Conservation (phyloP, 1,140 invertebrate genomes). For the Vanessa atalanta region DNA sequence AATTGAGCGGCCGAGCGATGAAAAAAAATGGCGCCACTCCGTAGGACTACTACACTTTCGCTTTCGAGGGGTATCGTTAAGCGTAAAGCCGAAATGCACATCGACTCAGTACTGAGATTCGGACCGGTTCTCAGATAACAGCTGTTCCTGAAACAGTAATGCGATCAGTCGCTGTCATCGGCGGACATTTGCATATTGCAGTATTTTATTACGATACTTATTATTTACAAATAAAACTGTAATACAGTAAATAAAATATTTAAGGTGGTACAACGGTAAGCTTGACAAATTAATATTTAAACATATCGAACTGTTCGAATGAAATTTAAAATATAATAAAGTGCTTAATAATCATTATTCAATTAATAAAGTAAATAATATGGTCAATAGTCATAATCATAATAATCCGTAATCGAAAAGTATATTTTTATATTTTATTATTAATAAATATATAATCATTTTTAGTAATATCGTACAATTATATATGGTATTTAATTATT, state of each 20-base stretch:
- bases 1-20: conserved; percentile 73
- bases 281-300: too few species aligned
- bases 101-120: conserved; percentile 49
- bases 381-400: too few species aligned
- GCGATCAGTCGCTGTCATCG: conserved; percentile 13
- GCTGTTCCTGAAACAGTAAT: conserved; percentile 49
- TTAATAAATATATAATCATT: too few species aligned
- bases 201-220: not conserved
- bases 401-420: too few species aligned
- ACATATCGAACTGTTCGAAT: too few species aligned
- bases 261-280: too few species aligned
- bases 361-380: too few species aligned
- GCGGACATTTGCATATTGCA: conserved; percentile 22
- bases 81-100: conserved; percentile 61
- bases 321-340: too few species aligned
- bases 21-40: conserved; percentile 68
- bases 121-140: conserved; percentile 56
- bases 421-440: too few species aligned
- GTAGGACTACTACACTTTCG: conserved; percentile 80
- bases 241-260: not conserved
- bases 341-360: too few species aligned
- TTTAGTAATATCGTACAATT: too few species aligned
- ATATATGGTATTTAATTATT: too few species aligned
- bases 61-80: conserved; percentile 68
- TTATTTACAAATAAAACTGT: not conserved